Evolutionary conservation across 2,888 invertebrate genomes (phyloP).

Genomic region (Volucella inflata): DNA sequence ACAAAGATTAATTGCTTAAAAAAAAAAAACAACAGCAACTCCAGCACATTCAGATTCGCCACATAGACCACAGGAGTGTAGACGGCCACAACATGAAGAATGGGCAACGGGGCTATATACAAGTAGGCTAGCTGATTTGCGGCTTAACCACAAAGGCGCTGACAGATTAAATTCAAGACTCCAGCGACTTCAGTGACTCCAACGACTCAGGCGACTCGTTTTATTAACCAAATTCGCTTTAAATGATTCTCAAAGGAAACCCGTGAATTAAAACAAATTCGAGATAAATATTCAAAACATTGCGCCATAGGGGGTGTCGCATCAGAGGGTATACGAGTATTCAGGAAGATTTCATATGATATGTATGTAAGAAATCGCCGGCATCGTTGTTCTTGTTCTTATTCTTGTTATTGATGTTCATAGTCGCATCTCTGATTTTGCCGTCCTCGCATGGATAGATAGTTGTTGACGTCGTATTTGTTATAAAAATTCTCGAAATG

Average conservation of each 20-base stretch:
- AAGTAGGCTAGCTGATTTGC: slow-evolving; percentile 50
- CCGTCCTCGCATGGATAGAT: too few species aligned
- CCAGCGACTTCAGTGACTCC: background rate
- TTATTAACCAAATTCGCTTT: slow-evolving; percentile 71
- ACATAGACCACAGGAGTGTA: too few species aligned
- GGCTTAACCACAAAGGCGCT: slow-evolving; percentile 70
- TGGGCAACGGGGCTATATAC: slow-evolving; percentile 23
- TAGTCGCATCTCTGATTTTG: too few species aligned
- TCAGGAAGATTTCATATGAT: background rate
- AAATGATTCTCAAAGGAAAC: slow-evolving; percentile 70
- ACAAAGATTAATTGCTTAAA: slow-evolving; percentile 73
- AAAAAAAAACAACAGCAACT: slow-evolving; percentile 2
- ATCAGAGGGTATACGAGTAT: slow-evolving; percentile 13
- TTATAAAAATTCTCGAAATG: slow-evolving; percentile 1
- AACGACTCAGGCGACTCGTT: slow-evolving; percentile 51
- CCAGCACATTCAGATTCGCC: background rate
- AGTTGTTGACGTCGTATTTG: background rate
- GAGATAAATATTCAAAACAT: slow-evolving; percentile 75
- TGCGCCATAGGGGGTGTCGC: slow-evolving; percentile 71
- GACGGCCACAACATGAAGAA: slow-evolving; percentile 45
- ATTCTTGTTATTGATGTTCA: background rate
- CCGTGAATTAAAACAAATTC: slow-evolving; percentile 74
- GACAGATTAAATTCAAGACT: slow-evolving; percentile 49
- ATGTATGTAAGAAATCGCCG: slow-evolving; percentile 4
- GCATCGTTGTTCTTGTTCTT: slow-evolving; percentile 2